Evolutionary conservation across 2,888 invertebrate species (phyloP).

Genomic region (Ceratothoa steindachneri): DNA sequence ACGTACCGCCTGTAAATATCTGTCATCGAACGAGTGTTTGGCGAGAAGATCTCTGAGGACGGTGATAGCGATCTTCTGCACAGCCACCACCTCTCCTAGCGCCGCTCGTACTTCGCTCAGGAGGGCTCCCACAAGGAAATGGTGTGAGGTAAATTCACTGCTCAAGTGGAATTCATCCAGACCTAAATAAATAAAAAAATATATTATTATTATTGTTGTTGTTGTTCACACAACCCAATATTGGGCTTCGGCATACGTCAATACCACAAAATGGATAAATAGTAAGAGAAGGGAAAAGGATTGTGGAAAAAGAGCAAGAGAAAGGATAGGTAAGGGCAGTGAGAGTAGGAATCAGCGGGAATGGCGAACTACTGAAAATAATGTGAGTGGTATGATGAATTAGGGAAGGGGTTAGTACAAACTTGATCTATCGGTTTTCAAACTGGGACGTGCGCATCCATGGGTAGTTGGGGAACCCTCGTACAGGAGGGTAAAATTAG

Average conservation of each 20-base stretch:
- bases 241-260: neutral
- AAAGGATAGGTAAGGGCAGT: too few relatives aligned
- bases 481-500: too few relatives aligned
- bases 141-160: slow-evolving; percentile 72
- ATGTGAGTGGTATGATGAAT: too few relatives aligned
- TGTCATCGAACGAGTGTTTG: slow-evolving; percentile 89
- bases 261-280: neutral
- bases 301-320: too few relatives aligned
- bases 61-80: slow-evolving; percentile 72
- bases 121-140: slow-evolving; percentile 82
- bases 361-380: too few relatives aligned
- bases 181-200: slow-evolving; percentile 18
- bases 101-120: slow-evolving; percentile 83
- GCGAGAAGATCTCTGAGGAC: slow-evolving; percentile 80
- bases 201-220: too few relatives aligned
- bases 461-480: too few relatives aligned
- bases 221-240: neutral
- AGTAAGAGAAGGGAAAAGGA: neutral
- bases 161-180: slow-evolving; percentile 47
- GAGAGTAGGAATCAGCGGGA: too few relatives aligned
- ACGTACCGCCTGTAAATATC: slow-evolving; percentile 71
- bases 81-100: slow-evolving; percentile 76
- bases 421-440: too few relatives aligned
- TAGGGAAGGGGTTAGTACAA: too few relatives aligned
- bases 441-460: too few relatives aligned